These are phyloP conservation scores for Blera fallax DNA, from an alignment of 2,888 invertebrate genomes.

Conservation along the genomic window DNA sequence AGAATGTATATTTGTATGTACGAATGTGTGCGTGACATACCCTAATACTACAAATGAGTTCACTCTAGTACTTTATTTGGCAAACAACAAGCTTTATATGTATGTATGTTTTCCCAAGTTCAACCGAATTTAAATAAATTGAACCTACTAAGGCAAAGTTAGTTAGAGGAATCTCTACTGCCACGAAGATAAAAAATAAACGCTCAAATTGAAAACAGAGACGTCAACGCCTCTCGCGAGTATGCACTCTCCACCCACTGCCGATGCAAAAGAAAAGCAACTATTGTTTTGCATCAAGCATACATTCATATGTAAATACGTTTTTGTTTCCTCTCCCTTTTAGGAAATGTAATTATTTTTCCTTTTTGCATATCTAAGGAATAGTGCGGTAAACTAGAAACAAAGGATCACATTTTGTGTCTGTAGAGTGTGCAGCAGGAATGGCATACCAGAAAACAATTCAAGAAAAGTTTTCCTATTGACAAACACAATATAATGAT, in stretches of 20 bases:
- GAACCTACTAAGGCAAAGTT: not conserved
- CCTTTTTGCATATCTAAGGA: conserved; percentile 44
- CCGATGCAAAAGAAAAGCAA: not conserved
- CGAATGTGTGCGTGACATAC: too few relatives aligned
- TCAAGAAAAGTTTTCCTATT: conserved; percentile 49
- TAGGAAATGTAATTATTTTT: conserved; percentile 55
- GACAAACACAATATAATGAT: conserved; percentile 50
- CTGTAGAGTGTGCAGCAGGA: not conserved
- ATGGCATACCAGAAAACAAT: conserved; percentile 34
- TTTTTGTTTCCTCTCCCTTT: conserved; percentile 36
- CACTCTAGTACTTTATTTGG: too few relatives aligned
- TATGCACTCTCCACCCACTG: not conserved
- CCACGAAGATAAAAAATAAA: conserved; percentile 1
- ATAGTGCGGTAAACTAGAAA: conserved; percentile 27
- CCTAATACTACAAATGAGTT: too few relatives aligned
- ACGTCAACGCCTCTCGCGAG: not conserved
- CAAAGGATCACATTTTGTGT: conserved; percentile 24
- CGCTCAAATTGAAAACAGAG: conserved; percentile 6
- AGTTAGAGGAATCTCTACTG: not conserved
- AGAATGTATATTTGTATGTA: too few relatives aligned
- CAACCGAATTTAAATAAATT: not conserved
- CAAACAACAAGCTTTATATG: too few relatives aligned
- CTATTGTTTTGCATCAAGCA: conserved; percentile 40
- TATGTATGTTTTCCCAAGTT: not conserved
- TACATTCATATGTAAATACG: too few relatives aligned